Base-by-base conservation (phyloP, 2,888 invertebrate species). In the Lithophane ornitopus region DNA sequence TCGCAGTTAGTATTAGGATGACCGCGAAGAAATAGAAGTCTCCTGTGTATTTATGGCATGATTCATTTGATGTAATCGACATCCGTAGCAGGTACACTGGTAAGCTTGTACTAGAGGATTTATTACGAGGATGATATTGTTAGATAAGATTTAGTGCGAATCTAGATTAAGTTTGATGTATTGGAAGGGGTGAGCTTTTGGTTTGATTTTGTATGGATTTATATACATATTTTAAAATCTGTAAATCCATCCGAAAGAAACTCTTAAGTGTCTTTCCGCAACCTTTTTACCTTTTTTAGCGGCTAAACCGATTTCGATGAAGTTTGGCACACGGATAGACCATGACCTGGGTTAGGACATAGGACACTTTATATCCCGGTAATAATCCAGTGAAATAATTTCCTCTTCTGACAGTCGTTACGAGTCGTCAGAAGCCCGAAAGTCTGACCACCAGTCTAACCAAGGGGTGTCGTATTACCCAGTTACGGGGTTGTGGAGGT, bases 1-100 rank as follows among this genome's bases (percentile, higher is more conserved):
- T 39, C n/a, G 9, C 52, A 52, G n/a, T 34, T 54, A 39, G 12
- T 19, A 68, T 26, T 39, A 26, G 11, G 28, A 68, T 56, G 34
- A 19, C 69, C 72, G 80, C 75, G 34, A 63, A 85, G 76, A 79
- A 85, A 85, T 81, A 76, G 79, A 73, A 80, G 82, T 83, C 78
- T 66, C 79, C 83, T 76, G 74, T 79, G 79, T 80, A 87, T 87
- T 85, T 89, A 81, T 78, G 82, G 79, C 72, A 78, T 79, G 81
- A 86, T 83, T 88, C 82, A 87, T 88, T 80, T 76, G 87, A 83
- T 75, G 70, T 78, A 78, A 86, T 81, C 81, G 84, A 81, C 77
- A 77, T 75, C 78, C 73, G 73, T 62, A 46, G 68, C 69, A 54
- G 56, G 70, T 70, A 78, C 85, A 82, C 75, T 62, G 44, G 76